These are phyloP conservation scores for Portevinia maculata DNA, from an alignment of 2,888 invertebrate genomes.

Conservation along the genomic window DNA sequence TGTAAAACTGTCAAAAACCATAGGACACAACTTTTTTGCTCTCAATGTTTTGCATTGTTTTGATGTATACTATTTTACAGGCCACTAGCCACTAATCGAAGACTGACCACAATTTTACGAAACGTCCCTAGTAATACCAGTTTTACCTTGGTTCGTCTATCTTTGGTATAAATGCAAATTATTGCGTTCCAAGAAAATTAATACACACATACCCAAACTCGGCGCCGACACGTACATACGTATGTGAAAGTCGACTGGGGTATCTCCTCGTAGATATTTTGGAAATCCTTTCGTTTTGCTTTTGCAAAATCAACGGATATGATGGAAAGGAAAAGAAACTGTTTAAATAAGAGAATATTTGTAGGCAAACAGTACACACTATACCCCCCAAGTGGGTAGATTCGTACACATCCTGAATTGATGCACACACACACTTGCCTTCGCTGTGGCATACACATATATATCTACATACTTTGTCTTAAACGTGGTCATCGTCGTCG, in stretches of 20 bases:
- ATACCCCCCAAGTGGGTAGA: constrained; percentile 35
- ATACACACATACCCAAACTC: constrained; percentile 16
- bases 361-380: constrained; percentile 27
- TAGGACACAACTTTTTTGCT: constrained; percentile 6
- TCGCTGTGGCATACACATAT: constrained; percentile 32
- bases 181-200: constrained; percentile 56
- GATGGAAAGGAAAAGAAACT: constrained; percentile 47
- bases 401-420: constrained; percentile 37
- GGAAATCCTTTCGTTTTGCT: constrained; percentile 42
- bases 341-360: constrained; percentile 66
- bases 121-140: constrained; percentile 33
- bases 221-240: constrained; percentile 67
- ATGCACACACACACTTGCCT: constrained; percentile 39
- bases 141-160: background rate
- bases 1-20: constrained; percentile 64
- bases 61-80: constrained; percentile 14
- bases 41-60: constrained; percentile 34
- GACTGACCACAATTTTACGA: constrained; percentile 61
- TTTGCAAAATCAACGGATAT: constrained; percentile 18
- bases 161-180: constrained; percentile 41
- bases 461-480: constrained; percentile 35
- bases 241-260: constrained; percentile 75
- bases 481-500: constrained; percentile 53
- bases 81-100: constrained; percentile 37
- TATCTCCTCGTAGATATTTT: constrained; percentile 47